Evolutionary conservation across 2,113 vertebrate genomes (phyloP), one percentile per base, ranked within the genome.

Genomic region (Polyodon spathula): DNA sequence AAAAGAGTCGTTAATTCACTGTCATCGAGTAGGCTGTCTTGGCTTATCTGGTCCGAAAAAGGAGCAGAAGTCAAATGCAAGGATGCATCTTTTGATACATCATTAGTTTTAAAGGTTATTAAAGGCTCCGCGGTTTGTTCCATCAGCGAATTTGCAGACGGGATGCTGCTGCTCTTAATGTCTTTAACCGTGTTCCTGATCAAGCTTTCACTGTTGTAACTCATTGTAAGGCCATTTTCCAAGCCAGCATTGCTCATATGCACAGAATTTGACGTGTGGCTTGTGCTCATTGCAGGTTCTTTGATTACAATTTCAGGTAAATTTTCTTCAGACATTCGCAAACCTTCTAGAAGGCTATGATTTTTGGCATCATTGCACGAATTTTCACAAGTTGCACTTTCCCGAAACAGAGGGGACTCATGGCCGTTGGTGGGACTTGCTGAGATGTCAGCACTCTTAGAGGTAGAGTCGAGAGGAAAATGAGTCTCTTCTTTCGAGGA

Each of bases 1-100:
- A 84, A 85, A 40, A 82, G 2, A 58, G 86, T 81, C 10, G 81
- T 80, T 16, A 82, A 92, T 17, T 88, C 69, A 43, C 86, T 92
- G 68, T 93, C 92, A 48, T 95, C 93, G 52, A 95, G 68, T 52
- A 97, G 85, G 68, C 93, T 93, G 66, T 95, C 93, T 66, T 94
- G 93, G 68, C 92, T 96, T 55, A 87, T 75, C 50, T 90, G 89
- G 66, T 96, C 92, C 4, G 89, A 84, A 66, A 85, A 87, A 2
- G 86, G 77, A 41, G 83, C 79, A 1, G 89, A 90, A 6, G 77
- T 66, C 70, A 86, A 48, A 52, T 62, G 55, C 12, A 66, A 76
- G 10, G 79, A 76, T 60, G 71, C 64, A 4, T 67, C 68, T 9
- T 64, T 60, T 59, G 69, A 59, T 40, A 17, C 46, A 1, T 63